Percentiles rank a stretch among this genome's conserved stretches.
These are phyloP conservation scores for Penaeus vannamei DNA, from an alignment of 1,140 invertebrate genomes.

Conservation along the genomic window DNA sequence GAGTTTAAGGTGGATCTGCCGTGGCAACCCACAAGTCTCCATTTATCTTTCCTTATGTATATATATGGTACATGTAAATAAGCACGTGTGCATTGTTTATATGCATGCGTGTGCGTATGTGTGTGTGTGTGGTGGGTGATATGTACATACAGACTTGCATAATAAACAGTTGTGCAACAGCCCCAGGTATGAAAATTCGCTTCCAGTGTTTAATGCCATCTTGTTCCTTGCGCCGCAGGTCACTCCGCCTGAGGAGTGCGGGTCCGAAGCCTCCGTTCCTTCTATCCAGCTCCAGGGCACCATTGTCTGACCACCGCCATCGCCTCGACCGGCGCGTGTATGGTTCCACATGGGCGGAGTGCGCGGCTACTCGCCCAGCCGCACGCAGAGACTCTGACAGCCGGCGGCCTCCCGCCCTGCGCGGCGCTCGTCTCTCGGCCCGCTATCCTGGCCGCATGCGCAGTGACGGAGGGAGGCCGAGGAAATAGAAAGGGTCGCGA, in stretches of 20 bases:
- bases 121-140: too few relatives aligned
- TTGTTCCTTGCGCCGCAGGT: slow-evolving; percentile 46
- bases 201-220: not conserved
- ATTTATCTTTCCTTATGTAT: too few relatives aligned
- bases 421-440: slow-evolving; percentile 39
- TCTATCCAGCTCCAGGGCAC: slow-evolving; percentile 68
- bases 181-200: not conserved
- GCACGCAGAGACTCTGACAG: slow-evolving; percentile 47
- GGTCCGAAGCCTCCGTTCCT: slow-evolving; percentile 67
- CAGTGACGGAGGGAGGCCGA: slow-evolving; percentile 34
- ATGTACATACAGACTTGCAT: too few relatives aligned
- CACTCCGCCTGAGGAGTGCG: slow-evolving; percentile 67
- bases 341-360: slow-evolving; percentile 60
- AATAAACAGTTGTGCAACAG: not conserved
- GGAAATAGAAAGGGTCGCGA: not conserved
- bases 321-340: slow-evolving; percentile 51
- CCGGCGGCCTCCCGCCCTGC: slow-evolving; percentile 44
- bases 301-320: slow-evolving; percentile 67
- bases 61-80: too few relatives aligned
- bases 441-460: slow-evolving; percentile 53
- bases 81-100: too few relatives aligned
- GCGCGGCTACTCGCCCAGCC: slow-evolving; percentile 30
- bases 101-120: too few relatives aligned
- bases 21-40: too few relatives aligned
- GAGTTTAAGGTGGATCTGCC: too few relatives aligned